phyloP scores from a whole-genome alignment of 2,888 invertebrate genomes.

The Hydroisotoma schaefferi region DNA sequence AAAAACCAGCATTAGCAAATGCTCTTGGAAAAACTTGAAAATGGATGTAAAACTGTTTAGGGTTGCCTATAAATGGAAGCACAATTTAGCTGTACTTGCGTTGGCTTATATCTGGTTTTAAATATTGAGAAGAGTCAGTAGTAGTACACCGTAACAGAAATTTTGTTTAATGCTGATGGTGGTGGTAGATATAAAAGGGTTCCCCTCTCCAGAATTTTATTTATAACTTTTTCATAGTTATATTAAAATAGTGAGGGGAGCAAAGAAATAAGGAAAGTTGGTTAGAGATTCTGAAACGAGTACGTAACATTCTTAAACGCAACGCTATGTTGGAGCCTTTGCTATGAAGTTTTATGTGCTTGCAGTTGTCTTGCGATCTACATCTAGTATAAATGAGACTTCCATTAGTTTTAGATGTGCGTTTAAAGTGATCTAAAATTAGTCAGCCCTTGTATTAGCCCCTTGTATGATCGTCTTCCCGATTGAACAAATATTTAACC shows the following conservation, averaged over 20 bases:
- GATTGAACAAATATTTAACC: conserved; percentile 44
- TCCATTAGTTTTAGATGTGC: not conserved
- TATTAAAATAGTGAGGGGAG: conserved; percentile 28
- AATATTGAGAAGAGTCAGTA: too few species aligned
- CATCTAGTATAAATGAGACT: not conserved
- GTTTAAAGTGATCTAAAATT: conserved; percentile 44
- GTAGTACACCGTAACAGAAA: too few species aligned
- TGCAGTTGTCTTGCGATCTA: too few species aligned
- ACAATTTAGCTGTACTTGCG: too few species aligned
- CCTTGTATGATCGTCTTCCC: conserved; percentile 42
- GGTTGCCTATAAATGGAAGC: too few species aligned
- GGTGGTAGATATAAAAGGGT: conserved; percentile 25
- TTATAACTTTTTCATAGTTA: conserved; percentile 47
- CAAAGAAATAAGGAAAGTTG: conserved; percentile 14
- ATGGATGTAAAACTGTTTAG: too few species aligned
- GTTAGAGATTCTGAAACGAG: not conserved
- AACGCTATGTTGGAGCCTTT: too few species aligned
- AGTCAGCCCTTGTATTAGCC: conserved; percentile 37
- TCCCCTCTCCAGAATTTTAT: conserved; percentile 39
- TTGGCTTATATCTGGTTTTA: too few species aligned
- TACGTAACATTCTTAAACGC: too few species aligned
- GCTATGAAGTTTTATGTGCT: too few species aligned
- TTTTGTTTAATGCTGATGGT: conserved; percentile 15
- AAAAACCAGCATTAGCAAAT: conserved; percentile 14
- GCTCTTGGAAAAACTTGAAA: too few species aligned